Percentiles rank a stretch among this genome's conserved stretches.
Evolutionary conservation across 2,113 vertebrate genomes (phyloP).

Genomic region (Corydoras maculifer): DNA sequence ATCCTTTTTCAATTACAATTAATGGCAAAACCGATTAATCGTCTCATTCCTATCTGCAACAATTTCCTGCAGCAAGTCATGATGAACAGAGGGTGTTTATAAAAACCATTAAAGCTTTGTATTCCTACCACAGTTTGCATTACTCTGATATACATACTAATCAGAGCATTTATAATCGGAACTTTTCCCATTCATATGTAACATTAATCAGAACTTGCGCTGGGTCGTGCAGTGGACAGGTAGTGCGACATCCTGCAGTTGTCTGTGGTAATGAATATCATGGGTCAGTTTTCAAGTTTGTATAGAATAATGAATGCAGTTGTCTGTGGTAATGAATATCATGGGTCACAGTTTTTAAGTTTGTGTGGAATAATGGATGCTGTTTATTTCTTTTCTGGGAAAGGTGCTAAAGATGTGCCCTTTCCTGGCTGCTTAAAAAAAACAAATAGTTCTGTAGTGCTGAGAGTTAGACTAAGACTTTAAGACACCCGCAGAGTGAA

Average conservation of each 20-base stretch:
- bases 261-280: background rate
- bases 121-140: no score
- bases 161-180: no score
- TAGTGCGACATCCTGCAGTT: background rate
- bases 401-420: background rate
- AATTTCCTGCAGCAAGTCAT: no score
- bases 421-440: constrained; percentile 5
- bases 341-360: background rate
- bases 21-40: no score
- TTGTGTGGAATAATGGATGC: background rate
- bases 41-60: no score
- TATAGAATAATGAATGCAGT: background rate
- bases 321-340: background rate
- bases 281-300: background rate
- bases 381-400: background rate
- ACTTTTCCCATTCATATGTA: no score
- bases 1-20: no score
- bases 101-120: no score
- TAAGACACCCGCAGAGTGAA: constrained; percentile 5
- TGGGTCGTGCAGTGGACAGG: no score
- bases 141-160: no score
- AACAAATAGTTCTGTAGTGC: background rate
- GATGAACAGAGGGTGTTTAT: no score
- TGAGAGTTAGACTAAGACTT: constrained; percentile 21
- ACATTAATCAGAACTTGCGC: no score